phyloP scores from a whole-genome alignment of 2,797 vertebrate genomes.

The Sebastes flavidus region DNA sequence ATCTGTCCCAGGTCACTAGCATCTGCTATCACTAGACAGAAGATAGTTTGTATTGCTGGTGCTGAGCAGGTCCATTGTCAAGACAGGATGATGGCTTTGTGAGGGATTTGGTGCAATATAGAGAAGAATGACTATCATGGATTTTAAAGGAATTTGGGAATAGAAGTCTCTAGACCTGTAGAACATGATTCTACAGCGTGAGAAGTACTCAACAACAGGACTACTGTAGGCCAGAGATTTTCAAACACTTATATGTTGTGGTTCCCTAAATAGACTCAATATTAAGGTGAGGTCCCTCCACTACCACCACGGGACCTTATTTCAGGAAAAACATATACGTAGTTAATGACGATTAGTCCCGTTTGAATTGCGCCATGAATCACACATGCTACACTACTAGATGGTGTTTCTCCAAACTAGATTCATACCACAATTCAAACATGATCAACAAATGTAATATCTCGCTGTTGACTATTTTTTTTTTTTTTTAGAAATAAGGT shows the following conservation, averaged over 20 bases:
- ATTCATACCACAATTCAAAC: too few species aligned
- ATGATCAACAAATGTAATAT: too few species aligned
- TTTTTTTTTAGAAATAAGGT: too few species aligned
- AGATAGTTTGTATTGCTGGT: neutral
- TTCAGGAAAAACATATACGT: too few species aligned
- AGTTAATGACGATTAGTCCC: too few species aligned
- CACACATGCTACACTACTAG: too few species aligned
- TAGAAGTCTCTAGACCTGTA: neutral
- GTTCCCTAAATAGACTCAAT: neutral
- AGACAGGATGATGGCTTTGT: neutral
- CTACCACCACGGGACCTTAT: too few species aligned
- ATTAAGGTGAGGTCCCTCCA: neutral
- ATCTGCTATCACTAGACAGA: conserved; percentile 13
- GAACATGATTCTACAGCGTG: neutral
- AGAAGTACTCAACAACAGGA: neutral
- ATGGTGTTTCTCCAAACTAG: too few species aligned
- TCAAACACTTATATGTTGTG: neutral
- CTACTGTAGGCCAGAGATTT: neutral
- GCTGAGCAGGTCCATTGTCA: neutral
- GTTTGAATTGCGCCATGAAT: too few species aligned
- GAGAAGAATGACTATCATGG: neutral
- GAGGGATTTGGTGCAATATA: neutral
- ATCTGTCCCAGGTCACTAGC: neutral
- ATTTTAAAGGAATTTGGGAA: neutral
- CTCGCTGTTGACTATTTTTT: too few species aligned